A percentile compares a stretch with the other conserved stretches of the same genome.
Conservation (phyloP, 2,113 vertebrate species). For the Larimichthys crocea region DNA sequence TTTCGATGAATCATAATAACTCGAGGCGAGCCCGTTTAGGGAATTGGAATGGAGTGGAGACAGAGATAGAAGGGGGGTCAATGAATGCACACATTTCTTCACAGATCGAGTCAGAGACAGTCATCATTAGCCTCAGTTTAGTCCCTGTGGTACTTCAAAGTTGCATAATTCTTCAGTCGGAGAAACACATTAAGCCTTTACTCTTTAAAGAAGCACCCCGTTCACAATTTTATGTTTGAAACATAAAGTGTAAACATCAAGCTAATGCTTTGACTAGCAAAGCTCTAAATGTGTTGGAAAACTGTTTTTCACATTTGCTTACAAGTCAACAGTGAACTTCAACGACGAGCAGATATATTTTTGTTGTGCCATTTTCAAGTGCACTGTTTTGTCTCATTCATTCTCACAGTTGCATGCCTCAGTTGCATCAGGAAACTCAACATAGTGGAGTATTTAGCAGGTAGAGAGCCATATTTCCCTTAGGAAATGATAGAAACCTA, state of each 20-base stretch:
- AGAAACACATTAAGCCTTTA: constrained; percentile 11
- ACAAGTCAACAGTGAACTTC: too few species aligned
- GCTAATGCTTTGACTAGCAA: not conserved
- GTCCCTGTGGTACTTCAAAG: constrained; percentile 40
- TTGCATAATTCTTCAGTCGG: constrained; percentile 24
- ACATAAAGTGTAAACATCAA: not conserved
- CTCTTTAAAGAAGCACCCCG: constrained; percentile 15
- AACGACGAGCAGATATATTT: too few species aligned
- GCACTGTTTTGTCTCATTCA: too few species aligned
- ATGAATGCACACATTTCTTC: constrained; percentile 65
- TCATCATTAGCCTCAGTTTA: constrained; percentile 66
- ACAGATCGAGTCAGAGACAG: constrained; percentile 48
- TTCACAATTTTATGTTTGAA: not conserved
- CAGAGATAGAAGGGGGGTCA: constrained; percentile 43
- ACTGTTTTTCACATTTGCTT: not conserved
- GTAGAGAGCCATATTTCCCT: not conserved
- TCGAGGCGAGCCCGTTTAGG: constrained; percentile 28
- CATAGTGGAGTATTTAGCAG: not conserved
- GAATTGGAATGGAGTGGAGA: constrained; percentile 48
- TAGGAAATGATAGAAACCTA: not conserved
- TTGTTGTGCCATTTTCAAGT: too few species aligned
- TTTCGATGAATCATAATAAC: constrained; percentile 71
- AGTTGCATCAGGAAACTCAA: too few species aligned
- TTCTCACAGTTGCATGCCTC: too few species aligned
- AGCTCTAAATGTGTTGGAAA: not conserved